Evolutionary conservation across 2,888 invertebrate genomes (phyloP).

Genomic region (Cosmopolites sordidus): DNA sequence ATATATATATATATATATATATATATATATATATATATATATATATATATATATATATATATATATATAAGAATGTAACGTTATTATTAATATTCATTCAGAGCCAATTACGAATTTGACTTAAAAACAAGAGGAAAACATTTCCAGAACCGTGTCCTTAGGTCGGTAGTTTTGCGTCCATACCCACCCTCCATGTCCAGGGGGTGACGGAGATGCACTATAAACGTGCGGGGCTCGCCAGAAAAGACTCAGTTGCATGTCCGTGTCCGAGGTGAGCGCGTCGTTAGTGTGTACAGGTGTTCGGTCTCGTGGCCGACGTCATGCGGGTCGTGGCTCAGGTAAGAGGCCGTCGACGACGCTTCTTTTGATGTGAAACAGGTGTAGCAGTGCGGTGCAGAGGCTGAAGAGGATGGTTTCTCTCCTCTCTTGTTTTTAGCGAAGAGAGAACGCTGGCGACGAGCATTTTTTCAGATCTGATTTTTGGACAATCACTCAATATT

Average conservation of each 20-base stretch:
- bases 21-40: too few relatives aligned
- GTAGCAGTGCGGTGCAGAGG: conserved; percentile 19
- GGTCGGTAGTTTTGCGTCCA: too few relatives aligned
- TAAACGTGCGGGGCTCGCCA: neutral
- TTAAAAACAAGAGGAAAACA: too few relatives aligned
- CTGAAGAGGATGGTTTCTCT: neutral
- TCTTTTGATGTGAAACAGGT: conserved; percentile 26
- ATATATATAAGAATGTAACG: too few relatives aligned
- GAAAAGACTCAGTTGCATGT: conserved; percentile 1
- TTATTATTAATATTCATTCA: too few relatives aligned
- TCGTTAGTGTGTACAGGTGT: neutral
- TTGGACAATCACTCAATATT: too few relatives aligned
- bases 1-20: too few relatives aligned
- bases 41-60: too few relatives aligned
- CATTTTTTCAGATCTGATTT: too few relatives aligned
- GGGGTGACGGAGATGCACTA: neutral
- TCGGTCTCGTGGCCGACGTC: conserved; percentile 21
- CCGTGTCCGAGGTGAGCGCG: neutral
- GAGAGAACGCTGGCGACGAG: neutral
- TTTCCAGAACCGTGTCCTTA: too few relatives aligned
- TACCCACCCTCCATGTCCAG: neutral
- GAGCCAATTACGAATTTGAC: too few relatives aligned
- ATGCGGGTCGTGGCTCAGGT: conserved; percentile 42
- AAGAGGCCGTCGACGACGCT: conserved; percentile 27
- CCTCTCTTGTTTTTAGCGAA: too few relatives aligned